phyloP scores from a whole-genome alignment of 2,797 vertebrate species.

The Saxicola maurus region DNA sequence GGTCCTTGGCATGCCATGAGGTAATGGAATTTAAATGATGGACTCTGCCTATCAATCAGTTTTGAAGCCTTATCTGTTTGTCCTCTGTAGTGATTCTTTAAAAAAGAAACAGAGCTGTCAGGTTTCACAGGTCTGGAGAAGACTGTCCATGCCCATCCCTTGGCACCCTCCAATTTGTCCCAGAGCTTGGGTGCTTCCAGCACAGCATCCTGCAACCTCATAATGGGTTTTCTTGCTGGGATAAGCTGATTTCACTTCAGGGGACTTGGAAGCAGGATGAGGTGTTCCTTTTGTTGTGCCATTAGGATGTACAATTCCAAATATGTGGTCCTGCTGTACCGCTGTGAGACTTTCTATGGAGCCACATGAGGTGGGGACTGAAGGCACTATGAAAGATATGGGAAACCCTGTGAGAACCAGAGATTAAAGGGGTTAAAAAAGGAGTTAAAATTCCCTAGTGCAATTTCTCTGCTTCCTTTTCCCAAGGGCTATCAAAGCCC shows the following conservation, averaged over 20 bases:
- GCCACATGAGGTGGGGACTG: background rate
- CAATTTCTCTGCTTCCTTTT: background rate
- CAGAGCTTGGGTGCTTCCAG: background rate
- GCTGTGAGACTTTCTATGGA: background rate
- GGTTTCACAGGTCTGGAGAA: background rate
- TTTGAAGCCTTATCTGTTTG: background rate
- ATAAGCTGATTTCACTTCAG: background rate
- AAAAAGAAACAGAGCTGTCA: rapidly evolving
- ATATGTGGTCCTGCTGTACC: background rate
- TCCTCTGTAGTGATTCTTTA: background rate
- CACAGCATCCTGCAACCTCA: background rate
- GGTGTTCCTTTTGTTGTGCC: background rate
- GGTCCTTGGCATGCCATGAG: background rate
- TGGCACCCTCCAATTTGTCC: background rate
- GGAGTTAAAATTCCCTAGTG: background rate
- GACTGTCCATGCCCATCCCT: too few species aligned
- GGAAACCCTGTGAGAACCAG: background rate
- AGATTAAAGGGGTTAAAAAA: background rate
- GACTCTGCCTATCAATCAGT: background rate
- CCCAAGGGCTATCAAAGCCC: background rate
- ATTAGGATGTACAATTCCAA: rapidly evolving
- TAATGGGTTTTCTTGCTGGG: background rate
- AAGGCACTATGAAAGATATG: background rate
- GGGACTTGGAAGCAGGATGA: rapidly evolving
- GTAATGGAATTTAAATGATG: background rate